Conservation (phyloP, 2,888 invertebrate species). For the Drosophila mulleri region DNA sequence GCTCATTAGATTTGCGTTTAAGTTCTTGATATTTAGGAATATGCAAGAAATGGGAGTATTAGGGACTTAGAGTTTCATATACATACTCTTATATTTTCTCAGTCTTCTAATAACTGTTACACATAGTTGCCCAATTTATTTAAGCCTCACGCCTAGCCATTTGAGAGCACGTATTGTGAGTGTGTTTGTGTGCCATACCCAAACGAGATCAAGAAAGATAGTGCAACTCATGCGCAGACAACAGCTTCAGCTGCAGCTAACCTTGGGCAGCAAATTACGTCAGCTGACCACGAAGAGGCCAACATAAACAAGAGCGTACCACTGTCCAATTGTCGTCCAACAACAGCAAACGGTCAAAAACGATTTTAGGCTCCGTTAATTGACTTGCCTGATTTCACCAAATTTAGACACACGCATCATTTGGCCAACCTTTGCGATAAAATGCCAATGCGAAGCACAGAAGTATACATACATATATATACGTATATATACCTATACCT, state of each 20-base stretch:
- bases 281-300: conserved; percentile 47
- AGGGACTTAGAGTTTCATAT: background rate
- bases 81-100: background rate
- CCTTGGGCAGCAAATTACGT: conserved; percentile 67
- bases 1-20: too few species aligned
- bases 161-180: background rate
- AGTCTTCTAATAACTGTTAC: background rate
- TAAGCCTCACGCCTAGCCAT: too few species aligned
- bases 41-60: too few species aligned
- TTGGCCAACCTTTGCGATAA: conserved; percentile 58
- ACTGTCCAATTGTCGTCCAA: conserved; percentile 37
- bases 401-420: conserved; percentile 60
- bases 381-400: conserved; percentile 52
- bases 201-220: conserved; percentile 25
- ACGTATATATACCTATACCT: background rate
- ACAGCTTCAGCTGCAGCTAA: conserved; percentile 36
- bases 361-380: conserved; percentile 55
- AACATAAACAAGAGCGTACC: background rate
- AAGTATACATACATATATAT: conserved; percentile 1
- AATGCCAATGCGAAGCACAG: conserved; percentile 18
- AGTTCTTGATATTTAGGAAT: too few species aligned
- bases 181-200: background rate
- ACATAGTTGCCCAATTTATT: background rate
- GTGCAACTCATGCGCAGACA: conserved; percentile 46
- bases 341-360: conserved; percentile 60